These are phyloP conservation scores for Cathartes aura DNA, from an alignment of 2,113 vertebrate genomes.

Conservation along the genomic window DNA sequence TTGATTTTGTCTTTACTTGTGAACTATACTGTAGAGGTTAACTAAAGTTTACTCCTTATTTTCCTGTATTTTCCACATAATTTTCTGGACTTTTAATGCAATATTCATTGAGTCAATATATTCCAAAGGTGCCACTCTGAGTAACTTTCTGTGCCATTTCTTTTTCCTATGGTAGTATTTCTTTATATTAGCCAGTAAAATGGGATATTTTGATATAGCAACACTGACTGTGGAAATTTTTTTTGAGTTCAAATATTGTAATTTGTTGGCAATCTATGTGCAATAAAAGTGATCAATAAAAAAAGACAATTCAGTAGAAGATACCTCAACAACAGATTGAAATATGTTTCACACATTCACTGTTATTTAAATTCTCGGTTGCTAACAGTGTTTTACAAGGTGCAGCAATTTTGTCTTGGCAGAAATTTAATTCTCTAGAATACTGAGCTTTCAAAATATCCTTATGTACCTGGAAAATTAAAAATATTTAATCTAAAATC, in stretches of 20 bases:
- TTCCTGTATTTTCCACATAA: neutral
- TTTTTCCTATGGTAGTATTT: neutral
- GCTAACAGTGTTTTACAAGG: neutral
- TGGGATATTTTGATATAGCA: neutral
- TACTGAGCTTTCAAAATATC: neutral
- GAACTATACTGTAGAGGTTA: neutral
- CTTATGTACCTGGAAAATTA: neutral
- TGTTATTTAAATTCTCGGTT: neutral
- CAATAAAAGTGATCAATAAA: neutral
- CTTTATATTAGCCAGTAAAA: neutral
- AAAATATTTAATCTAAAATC: neutral
- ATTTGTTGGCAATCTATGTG: neutral
- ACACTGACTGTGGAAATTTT: neutral
- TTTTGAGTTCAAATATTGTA: neutral
- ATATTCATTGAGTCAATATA: neutral
- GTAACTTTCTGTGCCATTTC: neutral
- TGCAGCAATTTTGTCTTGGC: neutral
- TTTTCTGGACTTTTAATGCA: neutral
- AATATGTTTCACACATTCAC: neutral
- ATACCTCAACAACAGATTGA: neutral
- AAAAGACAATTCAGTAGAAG: neutral
- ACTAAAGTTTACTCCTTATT: neutral
- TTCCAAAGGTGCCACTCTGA: neutral
- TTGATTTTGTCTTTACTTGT: neutral
- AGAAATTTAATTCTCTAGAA: neutral